Evolutionary conservation across 2,888 invertebrate species (phyloP).

Genomic region (Endotricha flammealis): DNA sequence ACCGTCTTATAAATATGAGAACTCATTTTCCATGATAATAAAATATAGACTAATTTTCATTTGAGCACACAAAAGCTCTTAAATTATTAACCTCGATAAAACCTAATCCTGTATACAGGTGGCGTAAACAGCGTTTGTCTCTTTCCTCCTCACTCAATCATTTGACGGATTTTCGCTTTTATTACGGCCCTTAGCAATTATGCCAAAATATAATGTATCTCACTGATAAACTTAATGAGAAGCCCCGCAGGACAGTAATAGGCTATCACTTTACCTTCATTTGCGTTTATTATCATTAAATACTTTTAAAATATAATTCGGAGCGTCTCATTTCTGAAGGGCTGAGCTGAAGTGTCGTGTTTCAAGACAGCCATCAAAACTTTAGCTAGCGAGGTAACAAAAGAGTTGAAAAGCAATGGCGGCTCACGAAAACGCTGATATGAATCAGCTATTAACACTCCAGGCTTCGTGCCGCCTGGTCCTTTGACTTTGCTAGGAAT

Average conservation of each 20-base stretch:
- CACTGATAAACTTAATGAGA: conserved; percentile 10
- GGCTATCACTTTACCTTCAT: conserved; percentile 12
- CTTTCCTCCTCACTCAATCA: conserved; percentile 1
- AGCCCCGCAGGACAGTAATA: conserved; percentile 2
- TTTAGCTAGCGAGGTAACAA: conserved; percentile 6
- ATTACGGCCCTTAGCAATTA: conserved; percentile 10
- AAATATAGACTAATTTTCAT: background rate
- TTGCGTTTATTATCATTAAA: conserved; percentile 11
- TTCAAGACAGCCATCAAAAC: conserved; percentile 9
- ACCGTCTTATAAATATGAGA: too few species aligned
- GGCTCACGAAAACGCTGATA: conserved; percentile 21
- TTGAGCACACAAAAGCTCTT: conserved; percentile 11
- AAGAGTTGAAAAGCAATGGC: conserved; percentile 11
- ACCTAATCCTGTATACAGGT: background rate
- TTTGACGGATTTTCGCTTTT: conserved; percentile 7
- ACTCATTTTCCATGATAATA: background rate
- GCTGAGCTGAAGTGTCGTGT: background rate
- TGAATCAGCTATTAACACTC: conserved; percentile 23
- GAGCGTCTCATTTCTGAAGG: conserved; percentile 3
- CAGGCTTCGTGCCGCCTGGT: conserved; percentile 12
- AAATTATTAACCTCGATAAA: background rate
- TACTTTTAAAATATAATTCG: conserved; percentile 6
- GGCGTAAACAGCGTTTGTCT: background rate
- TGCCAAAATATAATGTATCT: conserved; percentile 11
- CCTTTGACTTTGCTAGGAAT: conserved; percentile 22